Percentiles rank a stretch among this genome's conserved stretches.
Evolutionary conservation across 2,113 vertebrate species (phyloP).

Genomic region (Gopherus flavomarginatus): DNA sequence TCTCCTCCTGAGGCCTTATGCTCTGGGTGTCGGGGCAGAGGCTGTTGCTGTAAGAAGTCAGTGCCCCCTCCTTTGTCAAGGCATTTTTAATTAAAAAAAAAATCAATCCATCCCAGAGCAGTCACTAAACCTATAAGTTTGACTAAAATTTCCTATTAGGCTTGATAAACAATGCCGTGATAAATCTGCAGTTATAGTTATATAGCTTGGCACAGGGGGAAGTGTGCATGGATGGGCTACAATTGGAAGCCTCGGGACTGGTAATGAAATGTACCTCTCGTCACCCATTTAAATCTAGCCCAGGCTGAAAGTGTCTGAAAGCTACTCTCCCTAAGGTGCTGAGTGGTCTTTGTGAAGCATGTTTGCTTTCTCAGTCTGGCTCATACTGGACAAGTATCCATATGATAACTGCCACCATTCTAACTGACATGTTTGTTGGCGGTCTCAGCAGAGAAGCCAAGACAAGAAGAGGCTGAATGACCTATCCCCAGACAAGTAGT

Average conservation of each 20-base stretch:
- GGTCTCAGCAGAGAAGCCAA: background rate
- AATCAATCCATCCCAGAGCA: background rate
- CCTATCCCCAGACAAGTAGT: background rate
- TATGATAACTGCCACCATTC: background rate
- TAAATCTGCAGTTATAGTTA: background rate
- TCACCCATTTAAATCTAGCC: background rate
- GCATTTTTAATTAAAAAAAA: background rate
- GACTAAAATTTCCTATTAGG: background rate
- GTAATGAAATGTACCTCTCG: background rate
- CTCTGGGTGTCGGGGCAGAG: background rate
- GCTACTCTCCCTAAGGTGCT: background rate
- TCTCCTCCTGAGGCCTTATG: background rate
- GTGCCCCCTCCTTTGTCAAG: background rate
- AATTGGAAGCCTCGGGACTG: background rate
- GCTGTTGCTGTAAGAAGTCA: background rate
- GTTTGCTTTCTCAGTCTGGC: background rate
- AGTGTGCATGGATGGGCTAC: background rate
- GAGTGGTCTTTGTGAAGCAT: background rate
- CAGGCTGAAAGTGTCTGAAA: slow-evolving; percentile 14
- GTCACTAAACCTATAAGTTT: background rate
- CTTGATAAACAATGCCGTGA: background rate
- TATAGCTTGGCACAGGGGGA: background rate
- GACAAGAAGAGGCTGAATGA: background rate
- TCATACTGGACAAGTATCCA: background rate
- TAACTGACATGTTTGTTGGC: background rate